These are phyloP conservation scores for Spialia ferax DNA, from an alignment of 2,888 invertebrate species.

Conservation along the genomic window DNA sequence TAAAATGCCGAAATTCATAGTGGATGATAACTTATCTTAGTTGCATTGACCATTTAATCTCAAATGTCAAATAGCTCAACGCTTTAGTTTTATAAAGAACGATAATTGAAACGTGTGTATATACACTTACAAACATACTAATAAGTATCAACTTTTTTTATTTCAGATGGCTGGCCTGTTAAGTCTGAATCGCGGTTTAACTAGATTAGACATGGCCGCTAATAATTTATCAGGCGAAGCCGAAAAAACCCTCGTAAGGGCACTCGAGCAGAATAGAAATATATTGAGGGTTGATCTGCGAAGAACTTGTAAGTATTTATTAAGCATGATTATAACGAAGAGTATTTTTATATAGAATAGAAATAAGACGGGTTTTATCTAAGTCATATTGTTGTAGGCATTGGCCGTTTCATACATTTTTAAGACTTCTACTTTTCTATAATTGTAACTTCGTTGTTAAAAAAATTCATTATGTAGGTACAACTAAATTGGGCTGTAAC, in stretches of 20 bases:
- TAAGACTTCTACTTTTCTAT: background rate
- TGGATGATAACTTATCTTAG: too few relatives aligned
- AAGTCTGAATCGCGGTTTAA: conserved; percentile 81
- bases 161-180: conserved; percentile 83
- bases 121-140: background rate
- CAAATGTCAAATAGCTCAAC: too few relatives aligned
- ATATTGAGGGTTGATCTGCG: conserved; percentile 73
- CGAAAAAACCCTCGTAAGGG: conserved; percentile 74
- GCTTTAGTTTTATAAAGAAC: background rate
- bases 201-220: conserved; percentile 85
- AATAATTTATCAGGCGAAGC: conserved; percentile 87
- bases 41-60: too few relatives aligned
- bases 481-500: too few relatives aligned
- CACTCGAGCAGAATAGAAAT: conserved; percentile 70
- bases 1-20: too few relatives aligned
- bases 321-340: background rate
- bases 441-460: background rate
- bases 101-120: background rate
- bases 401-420: background rate
- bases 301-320: conserved; percentile 68
- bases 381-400: background rate
- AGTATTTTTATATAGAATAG: background rate
- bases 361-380: background rate
- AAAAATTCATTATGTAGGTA: background rate
- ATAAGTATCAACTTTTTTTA: too few relatives aligned